Percentiles rank a stretch among this genome's conserved stretches.
Evolutionary conservation across 2,797 vertebrate species (phyloP).

Genomic region (Sardinella longiceps): DNA sequence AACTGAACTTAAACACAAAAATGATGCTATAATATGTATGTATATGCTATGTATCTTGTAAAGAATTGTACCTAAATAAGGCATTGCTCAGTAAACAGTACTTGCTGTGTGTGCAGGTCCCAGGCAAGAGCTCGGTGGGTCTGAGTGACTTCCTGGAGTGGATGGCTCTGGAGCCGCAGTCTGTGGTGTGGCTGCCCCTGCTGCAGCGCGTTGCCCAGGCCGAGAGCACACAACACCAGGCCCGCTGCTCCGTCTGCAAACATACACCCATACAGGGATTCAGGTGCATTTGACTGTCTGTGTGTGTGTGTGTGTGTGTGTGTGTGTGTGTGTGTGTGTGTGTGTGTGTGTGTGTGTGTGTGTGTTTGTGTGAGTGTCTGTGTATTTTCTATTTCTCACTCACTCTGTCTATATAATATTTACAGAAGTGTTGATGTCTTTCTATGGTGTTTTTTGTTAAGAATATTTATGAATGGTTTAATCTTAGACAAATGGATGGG

Average conservation of each 20-base stretch:
- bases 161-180: conserved; percentile 84
- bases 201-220: conserved; percentile 80
- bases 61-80: background rate
- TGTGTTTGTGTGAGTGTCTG: background rate
- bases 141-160: conserved; percentile 80
- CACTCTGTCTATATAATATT: too few species aligned
- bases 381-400: background rate
- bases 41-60: too few species aligned
- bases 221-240: conserved; percentile 83
- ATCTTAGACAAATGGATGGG: background rate
- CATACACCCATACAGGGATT: conserved; percentile 84
- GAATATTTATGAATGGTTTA: background rate
- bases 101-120: too few species aligned
- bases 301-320: background rate
- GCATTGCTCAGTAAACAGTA: background rate
- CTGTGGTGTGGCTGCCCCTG: conserved; percentile 84
- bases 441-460: background rate
- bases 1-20: too few species aligned
- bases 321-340: background rate
- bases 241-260: conserved; percentile 81
- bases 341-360: background rate
- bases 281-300: too few species aligned
- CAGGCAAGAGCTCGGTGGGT: conserved; percentile 72
- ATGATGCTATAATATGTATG: too few species aligned
- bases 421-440: background rate